Conservation (phyloP, 2,797 vertebrate genomes). For the Gouania willdenowi region DNA sequence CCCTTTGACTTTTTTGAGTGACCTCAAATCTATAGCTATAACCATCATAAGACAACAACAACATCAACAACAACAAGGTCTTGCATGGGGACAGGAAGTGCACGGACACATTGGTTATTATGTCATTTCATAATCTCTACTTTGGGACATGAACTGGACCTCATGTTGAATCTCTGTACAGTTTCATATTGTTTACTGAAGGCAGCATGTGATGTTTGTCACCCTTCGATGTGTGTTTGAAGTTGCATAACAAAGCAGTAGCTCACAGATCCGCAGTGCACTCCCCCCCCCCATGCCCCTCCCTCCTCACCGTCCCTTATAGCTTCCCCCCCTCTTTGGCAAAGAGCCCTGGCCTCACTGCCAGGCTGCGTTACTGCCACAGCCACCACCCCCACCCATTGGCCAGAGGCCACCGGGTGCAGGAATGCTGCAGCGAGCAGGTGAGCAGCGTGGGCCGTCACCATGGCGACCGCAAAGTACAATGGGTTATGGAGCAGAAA, state of each 20-base stretch:
- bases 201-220: slow-evolving; percentile 28
- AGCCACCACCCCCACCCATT: slow-evolving; percentile 26
- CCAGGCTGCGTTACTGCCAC: slow-evolving; percentile 42
- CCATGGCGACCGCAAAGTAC: slow-evolving; percentile 27
- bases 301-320: slow-evolving; percentile 38
- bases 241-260: slow-evolving; percentile 60
- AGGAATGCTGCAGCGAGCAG: slow-evolving; percentile 38
- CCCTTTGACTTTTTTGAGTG: too few relatives aligned
- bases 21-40: too few relatives aligned
- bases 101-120: slow-evolving; percentile 38
- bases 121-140: slow-evolving; percentile 53
- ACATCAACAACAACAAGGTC: too few relatives aligned
- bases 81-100: too few relatives aligned
- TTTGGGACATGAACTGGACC: slow-evolving; percentile 49
- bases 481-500: background rate
- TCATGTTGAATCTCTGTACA: slow-evolving; percentile 40
- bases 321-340: slow-evolving; percentile 45
- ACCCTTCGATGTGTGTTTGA: slow-evolving; percentile 35
- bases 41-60: slow-evolving; percentile 2
- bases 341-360: slow-evolving; percentile 43
- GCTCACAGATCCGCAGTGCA: slow-evolving; percentile 61
- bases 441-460: slow-evolving; percentile 37
- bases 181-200: slow-evolving; percentile 2
- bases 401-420: slow-evolving; percentile 55
- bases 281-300: too few relatives aligned